A percentile compares a stretch with the other conserved stretches of the same genome.
Evolutionary conservation across 2,113 vertebrate species (phyloP).

Genomic region (Chamaetylas fuelleborni): DNA sequence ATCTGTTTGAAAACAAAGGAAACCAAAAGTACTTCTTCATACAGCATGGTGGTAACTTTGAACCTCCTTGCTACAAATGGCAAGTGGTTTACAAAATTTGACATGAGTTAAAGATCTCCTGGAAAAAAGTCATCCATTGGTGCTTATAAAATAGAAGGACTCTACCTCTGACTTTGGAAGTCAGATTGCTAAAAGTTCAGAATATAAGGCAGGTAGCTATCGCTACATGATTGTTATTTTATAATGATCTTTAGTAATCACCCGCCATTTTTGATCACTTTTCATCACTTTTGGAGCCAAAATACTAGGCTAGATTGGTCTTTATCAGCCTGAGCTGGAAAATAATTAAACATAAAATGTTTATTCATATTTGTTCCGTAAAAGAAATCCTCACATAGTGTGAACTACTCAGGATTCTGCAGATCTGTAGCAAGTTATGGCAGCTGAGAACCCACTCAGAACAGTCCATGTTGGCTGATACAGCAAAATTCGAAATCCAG

Average conservation of each 20-base stretch:
- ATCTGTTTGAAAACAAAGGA: neutral
- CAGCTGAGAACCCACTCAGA: neutral
- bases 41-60: neutral
- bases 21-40: neutral
- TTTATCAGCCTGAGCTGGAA: neutral
- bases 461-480: neutral
- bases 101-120: neutral
- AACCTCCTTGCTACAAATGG: neutral
- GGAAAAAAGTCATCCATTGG: neutral
- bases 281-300: neutral
- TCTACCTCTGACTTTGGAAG: neutral
- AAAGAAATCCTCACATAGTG: neutral
- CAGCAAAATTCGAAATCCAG: neutral
- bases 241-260: neutral
- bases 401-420: neutral
- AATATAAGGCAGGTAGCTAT: neutral
- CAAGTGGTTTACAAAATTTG: neutral
- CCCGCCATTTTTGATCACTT: neutral
- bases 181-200: neutral
- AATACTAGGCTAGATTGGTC: neutral
- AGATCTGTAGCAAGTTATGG: neutral
- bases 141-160: neutral
- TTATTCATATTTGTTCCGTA: neutral
- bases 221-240: neutral
- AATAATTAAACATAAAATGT: neutral